phyloP scores from a whole-genome alignment of 2,888 invertebrate species.

The Priocnemis perturbator region DNA sequence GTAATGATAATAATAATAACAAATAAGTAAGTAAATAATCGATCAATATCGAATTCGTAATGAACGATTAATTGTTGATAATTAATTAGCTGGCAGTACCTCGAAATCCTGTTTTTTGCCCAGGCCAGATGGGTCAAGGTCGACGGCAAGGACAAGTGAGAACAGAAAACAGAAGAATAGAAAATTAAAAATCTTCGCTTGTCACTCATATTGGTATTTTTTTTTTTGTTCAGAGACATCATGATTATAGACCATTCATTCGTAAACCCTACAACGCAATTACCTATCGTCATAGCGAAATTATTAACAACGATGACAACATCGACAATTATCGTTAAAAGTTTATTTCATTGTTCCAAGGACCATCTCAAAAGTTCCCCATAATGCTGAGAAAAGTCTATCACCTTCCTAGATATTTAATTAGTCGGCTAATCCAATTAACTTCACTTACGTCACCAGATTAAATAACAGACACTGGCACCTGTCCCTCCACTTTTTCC shows the following conservation, averaged over 20 bases:
- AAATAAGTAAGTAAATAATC: conserved; percentile 33
- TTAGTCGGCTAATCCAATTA: neutral
- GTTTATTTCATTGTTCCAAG: conserved; percentile 72
- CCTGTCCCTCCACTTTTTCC: neutral
- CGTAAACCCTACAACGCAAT: conserved; percentile 26
- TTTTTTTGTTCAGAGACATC: too few species aligned
- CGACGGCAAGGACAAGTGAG: conserved; percentile 81
- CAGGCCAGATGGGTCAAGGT: conserved; percentile 78
- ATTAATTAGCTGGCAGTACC: conserved; percentile 77
- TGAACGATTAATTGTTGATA: conserved; percentile 71
- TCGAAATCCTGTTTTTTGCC: conserved; percentile 87
- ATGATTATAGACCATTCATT: neutral
- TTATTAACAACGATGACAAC: conserved; percentile 33
- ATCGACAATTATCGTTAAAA: too few species aligned
- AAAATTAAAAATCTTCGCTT: conserved; percentile 65
- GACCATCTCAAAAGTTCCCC: conserved; percentile 78
- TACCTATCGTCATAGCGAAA: conserved; percentile 62
- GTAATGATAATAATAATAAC: conserved; percentile 33
- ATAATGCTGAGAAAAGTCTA: conserved; percentile 70
- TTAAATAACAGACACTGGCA: neutral
- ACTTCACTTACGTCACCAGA: neutral
- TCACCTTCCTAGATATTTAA: conserved; percentile 36
- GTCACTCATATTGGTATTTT: conserved; percentile 33
- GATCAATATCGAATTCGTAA: conserved; percentile 68
- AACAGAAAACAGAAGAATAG: conserved; percentile 82